Evolutionary conservation across 1,140 invertebrate species (phyloP), one percentile per base, ranked within the genome.

Genomic region (Frieseomelitta varia): DNA sequence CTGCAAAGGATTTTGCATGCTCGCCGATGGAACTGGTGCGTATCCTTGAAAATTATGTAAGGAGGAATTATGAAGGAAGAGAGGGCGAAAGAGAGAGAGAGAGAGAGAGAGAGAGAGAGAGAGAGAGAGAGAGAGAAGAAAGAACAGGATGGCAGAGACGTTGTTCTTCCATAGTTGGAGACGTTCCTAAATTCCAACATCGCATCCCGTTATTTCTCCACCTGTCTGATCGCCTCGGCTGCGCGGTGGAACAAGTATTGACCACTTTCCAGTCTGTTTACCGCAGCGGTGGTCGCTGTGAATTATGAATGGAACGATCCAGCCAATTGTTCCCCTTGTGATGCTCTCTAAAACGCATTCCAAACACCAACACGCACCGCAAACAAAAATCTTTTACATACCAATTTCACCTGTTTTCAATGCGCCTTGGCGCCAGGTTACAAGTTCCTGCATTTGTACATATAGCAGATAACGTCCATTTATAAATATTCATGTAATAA

Each of bases 181-280:
- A 87, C 85, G 72, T 89, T 86, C 91, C 90, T 90, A 91, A 92
- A 92, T 92, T 92, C 91, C 91, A 82, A 67, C 58, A 89, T 81
- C 85, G 79, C 89, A 80, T 92, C 85, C 91, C 91, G 91, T 92
- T 92, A 92, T 27, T 72, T 91, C 61, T 78, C 91, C 87, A 91
- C 87, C 88, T 90, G 88, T 85, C 80, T 85, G 81, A 71, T 78
- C 65, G 84, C 39, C 63, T 69, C 71, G 8, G 15, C 63, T n/a
- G 39, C 8, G 8, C 8, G 53, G 85, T 63, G 75, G 78, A 88
- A 67, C 10, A 67, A 87, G 71, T 84, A 89, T 90, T 86, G 88
- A 85, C 85, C 81, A 73, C 39, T 77, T 77, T 84, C 76, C 73
- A 77, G 82, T 81, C 75, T 73, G 74, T 67, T 83, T 81, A 75